These are phyloP conservation scores for Alectoris magna DNA, from an alignment of 2,797 vertebrate genomes.

Conservation along the genomic window DNA sequence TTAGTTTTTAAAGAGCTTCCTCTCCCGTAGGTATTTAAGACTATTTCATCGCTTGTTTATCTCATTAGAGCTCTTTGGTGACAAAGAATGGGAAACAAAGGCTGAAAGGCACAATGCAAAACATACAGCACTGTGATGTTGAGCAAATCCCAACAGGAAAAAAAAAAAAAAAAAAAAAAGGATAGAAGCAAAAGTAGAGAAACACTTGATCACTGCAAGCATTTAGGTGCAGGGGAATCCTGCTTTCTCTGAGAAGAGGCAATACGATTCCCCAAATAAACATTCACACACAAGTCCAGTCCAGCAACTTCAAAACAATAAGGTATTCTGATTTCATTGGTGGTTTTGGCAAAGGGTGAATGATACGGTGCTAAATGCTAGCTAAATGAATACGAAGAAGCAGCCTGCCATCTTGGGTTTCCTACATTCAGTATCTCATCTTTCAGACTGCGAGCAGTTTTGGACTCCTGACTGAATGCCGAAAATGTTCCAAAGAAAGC, in stretches of 20 bases:
- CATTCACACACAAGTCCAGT: neutral
- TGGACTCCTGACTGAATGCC: neutral
- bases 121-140: fast-evolving
- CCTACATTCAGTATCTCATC: neutral
- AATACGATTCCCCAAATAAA: neutral
- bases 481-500: neutral
- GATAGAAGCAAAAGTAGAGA: neutral
- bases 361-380: neutral
- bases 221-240: neutral
- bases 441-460: neutral
- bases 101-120: neutral
- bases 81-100: neutral
- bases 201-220: fast-evolving
- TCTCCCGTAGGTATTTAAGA: neutral
- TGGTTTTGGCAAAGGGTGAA: neutral
- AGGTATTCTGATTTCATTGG: neutral
- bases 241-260: neutral
- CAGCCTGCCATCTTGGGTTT: neutral
- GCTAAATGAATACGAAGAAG: fast-evolving
- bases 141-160: neutral
- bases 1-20: neutral
- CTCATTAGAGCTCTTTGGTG: neutral
- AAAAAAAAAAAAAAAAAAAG: neutral
- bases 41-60: neutral
- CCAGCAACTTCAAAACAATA: neutral